Base-by-base conservation (phyloP, 2,113 vertebrate species). In the Heteronetta atricapilla region DNA sequence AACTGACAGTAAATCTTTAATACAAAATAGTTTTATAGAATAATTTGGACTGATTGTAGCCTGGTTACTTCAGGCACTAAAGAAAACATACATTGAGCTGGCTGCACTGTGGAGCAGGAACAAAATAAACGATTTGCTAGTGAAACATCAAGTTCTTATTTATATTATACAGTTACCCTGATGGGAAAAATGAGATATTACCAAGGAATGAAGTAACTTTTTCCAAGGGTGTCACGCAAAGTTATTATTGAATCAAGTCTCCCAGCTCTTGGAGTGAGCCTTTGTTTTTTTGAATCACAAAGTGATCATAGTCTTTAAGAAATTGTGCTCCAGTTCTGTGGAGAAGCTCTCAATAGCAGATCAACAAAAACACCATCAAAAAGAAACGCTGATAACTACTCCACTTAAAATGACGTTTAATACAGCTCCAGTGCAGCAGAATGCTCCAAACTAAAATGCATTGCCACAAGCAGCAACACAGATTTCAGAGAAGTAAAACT, bases 81-180 rank as follows among this genome's bases (percentile, higher is more conserved):
- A 68, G 46, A 84, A 92, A 82, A 80, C 14, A 53, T 11, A 34
- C 2, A 11, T n/a, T 53, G 1, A 12, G 3, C 17, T 19, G 3
- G 6, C 10, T 73, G 29, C 33, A 58, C 22, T 52, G 17, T 3
- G 8, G n/a, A 77, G 21, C 18, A 60, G 7, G 11, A 55, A 62
- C 1, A 62, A 69, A 66, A 68, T 1, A 0, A 8, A 19, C 15
- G 9, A 78, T 3, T 38, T 85, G 11, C 3, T 66, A n/a, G 8
- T 33, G 9, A 19, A 69, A 10, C 10, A 76, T 17, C 38, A 58
- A 34, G 62, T 87, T 80, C 38, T 15, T 58, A 23, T 53, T 86
- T 78, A 42, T 68, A 72, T 44, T 56, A 26, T 36, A 52, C 8
- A 62, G 16, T 11, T 77, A 1, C 33, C 75, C 17, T 16, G 8